Evolutionary conservation across 2,797 vertebrate genomes (phyloP).

Genomic region (Linurgus olivaceus): DNA sequence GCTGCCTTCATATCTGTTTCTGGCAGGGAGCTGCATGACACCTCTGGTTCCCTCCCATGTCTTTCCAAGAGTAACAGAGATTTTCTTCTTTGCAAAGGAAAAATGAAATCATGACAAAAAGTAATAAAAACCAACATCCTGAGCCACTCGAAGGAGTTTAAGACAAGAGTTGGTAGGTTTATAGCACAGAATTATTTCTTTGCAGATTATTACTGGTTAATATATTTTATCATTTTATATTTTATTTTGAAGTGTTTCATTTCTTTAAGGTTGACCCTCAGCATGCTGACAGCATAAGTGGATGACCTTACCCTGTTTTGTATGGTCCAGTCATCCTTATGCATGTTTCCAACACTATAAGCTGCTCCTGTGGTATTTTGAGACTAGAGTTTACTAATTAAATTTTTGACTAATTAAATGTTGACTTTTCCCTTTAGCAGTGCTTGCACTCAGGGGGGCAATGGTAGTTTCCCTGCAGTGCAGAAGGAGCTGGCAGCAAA

Average conservation of each 20-base stretch:
- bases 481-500: background rate
- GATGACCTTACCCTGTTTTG: background rate
- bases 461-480: background rate
- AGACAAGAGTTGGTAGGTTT: background rate
- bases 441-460: background rate
- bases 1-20: slow-evolving; percentile 44
- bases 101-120: slow-evolving; percentile 56
- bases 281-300: background rate
- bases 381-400: background rate
- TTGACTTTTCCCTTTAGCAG: background rate
- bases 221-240: background rate
- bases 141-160: background rate
- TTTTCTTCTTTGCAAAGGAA: slow-evolving; percentile 50
- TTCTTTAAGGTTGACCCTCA: slow-evolving; percentile 4
- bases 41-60: slow-evolving; percentile 34
- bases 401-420: background rate
- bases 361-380: background rate
- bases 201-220: background rate
- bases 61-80: slow-evolving; percentile 58
- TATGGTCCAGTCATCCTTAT: background rate
- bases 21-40: slow-evolving; percentile 52
- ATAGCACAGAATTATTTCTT: background rate
- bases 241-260: slow-evolving; percentile 18
- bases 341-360: background rate
- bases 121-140: background rate